Evolutionary conservation across 2,113 vertebrate genomes (phyloP), one percentile per base, ranked within the genome.

Genomic region (Vireo altiloquus): DNA sequence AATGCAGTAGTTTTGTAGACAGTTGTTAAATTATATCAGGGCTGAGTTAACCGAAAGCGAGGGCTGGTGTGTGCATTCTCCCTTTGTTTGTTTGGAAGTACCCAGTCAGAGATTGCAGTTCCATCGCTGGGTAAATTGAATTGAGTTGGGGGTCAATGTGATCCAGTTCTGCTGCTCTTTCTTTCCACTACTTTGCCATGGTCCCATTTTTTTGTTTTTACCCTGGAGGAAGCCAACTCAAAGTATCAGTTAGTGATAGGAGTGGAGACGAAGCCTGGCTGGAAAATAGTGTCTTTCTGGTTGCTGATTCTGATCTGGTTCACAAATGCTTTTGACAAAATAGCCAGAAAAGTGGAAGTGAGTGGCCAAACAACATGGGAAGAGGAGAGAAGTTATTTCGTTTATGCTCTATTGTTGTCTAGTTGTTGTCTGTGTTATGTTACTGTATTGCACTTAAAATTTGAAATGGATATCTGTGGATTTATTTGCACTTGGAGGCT

Each of bases 161-260:
- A 50, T 33, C 25, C 20, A 52, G 3, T 30, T 64, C 39, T 84
- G 16, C 37, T 71, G 12, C 2, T 7, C 11, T 59, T 59, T 84
- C 7, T 60, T 92, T 77, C 35, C 14, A 21, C 16, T 19, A 2
- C 30, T 88, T 74, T 82, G 23, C 54, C 18, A 6, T 63, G 10
- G 44, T 69, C 15, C 7, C 2, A 0, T 16, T 54, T 49, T 49
- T 53, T 61, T 60, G 19, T 7, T 59, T 82, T 81, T n/a, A 42
- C 33, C 23, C 25, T 65, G 13, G 4, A 9, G 37, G 18, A 22
- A 60, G 40, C 23, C 53, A 70, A 0, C 18, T 80, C 1, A 0
- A 21, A 68, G 8, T 53, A 47, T 18, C 11, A 35, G 10, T 87
- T 79, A 61, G 17, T 69, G 35, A 28, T 7, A 27, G 72, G 15